Evolutionary conservation across 2,113 vertebrate species (phyloP).

Genomic region (Daboia siamensis): DNA sequence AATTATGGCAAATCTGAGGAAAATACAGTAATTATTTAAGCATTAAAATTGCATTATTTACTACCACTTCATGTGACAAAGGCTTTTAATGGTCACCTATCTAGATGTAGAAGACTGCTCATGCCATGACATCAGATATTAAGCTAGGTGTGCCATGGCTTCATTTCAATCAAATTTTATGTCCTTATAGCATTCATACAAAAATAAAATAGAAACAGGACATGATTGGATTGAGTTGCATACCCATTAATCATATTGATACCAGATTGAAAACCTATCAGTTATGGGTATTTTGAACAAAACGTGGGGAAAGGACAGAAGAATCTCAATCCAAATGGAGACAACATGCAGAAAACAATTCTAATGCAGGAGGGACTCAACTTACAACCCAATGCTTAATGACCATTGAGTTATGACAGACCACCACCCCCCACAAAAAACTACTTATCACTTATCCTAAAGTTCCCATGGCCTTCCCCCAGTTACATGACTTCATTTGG

Average conservation of each 20-base stretch:
- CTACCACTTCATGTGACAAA: background rate
- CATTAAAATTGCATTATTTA: background rate
- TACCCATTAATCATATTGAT: background rate
- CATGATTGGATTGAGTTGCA: background rate
- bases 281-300: background rate
- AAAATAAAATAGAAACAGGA: background rate
- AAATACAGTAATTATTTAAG: background rate
- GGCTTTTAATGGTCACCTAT: background rate
- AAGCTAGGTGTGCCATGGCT: background rate
- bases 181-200: background rate
- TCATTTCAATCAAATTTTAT: background rate
- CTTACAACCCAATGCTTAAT: background rate
- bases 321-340: background rate
- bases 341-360: background rate
- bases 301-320: background rate
- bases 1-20: background rate
- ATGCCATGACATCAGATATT: background rate
- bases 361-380: background rate
- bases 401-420: background rate
- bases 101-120: background rate
- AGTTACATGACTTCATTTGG: background rate
- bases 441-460: background rate
- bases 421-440: background rate
- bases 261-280: background rate
- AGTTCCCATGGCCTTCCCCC: background rate